Conservation (phyloP, 2,888 invertebrate genomes). For the Cremastinae sp. region DNA sequence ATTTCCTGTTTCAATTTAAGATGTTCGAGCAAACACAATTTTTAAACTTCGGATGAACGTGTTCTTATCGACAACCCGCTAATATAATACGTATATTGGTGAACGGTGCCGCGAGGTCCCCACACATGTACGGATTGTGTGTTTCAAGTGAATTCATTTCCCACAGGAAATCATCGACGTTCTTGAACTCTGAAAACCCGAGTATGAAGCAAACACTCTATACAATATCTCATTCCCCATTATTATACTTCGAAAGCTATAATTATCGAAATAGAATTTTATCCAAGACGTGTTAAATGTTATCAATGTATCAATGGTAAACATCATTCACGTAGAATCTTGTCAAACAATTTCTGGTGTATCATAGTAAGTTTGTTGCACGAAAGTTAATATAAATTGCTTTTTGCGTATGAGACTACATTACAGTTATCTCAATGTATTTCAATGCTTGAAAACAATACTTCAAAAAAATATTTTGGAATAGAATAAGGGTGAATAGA, state of each 20-base stretch:
- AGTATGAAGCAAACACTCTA: constrained; percentile 2
- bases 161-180: constrained; percentile 52
- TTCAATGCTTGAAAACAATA: no score
- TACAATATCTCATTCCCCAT: constrained; percentile 27
- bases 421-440: no score
- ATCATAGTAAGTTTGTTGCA: no score
- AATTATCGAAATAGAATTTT: constrained; percentile 37
- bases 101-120: background rate
- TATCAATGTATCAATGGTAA: constrained; percentile 28
- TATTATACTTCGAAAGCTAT: constrained; percentile 44
- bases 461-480: no score
- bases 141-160: constrained; percentile 51
- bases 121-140: constrained; percentile 14
- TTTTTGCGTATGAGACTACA: no score
- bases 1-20: no score
- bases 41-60: no score
- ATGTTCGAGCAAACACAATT: no score
- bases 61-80: constrained; percentile 1
- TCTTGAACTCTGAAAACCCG: constrained; percentile 19
- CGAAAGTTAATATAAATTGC: no score
- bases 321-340: background rate
- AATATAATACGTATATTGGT: background rate
- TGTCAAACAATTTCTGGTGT: no score
- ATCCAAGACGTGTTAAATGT: constrained; percentile 14
- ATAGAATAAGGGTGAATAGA: no score